Percentiles rank a stretch among this genome's conserved stretches.
Evolutionary conservation across 2,113 vertebrate species (phyloP).

Genomic region (Micronycteris hirsuta): DNA sequence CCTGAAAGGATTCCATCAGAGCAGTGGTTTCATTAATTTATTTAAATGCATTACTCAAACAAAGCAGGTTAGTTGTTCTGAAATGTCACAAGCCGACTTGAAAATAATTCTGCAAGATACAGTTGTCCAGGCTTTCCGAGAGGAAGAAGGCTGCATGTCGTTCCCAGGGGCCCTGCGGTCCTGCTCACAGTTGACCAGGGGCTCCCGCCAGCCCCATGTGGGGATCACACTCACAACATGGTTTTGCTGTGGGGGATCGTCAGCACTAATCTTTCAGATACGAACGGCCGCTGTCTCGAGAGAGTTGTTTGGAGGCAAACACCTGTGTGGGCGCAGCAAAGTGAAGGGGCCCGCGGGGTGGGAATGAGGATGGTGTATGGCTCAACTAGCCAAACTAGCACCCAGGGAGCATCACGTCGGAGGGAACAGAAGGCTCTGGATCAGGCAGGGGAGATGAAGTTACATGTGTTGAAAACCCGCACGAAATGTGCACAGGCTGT

Average conservation of each 20-base stretch:
- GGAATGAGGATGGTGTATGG: neutral
- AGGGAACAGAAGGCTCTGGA: neutral
- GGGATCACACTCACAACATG: neutral
- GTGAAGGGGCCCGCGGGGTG: too few relatives aligned
- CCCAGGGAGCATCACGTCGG: neutral
- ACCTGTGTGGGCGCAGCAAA: neutral
- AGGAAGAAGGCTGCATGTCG: constrained; percentile 23
- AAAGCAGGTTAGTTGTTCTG: constrained; percentile 75
- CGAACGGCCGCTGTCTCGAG: neutral
- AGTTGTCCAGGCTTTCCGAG: constrained; percentile 50
- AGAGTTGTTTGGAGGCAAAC: too few relatives aligned
- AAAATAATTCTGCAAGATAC: constrained; percentile 69
- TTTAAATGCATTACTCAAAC: constrained; percentile 78
- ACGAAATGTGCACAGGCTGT: neutral
- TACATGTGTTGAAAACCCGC: neutral
- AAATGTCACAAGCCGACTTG: constrained; percentile 79
- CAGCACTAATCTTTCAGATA: constrained; percentile 29
- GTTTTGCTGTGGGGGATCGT: neutral
- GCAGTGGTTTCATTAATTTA: constrained; percentile 77
- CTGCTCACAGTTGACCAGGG: constrained; percentile 8
- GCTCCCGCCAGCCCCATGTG: constrained; percentile 4
- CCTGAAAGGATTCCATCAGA: constrained; percentile 69
- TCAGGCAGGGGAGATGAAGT: neutral
- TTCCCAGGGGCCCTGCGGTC: neutral
- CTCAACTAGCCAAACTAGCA: neutral